Evolutionary conservation across 2,888 invertebrate species (phyloP).

Genomic region (Lepidonotus clava): DNA sequence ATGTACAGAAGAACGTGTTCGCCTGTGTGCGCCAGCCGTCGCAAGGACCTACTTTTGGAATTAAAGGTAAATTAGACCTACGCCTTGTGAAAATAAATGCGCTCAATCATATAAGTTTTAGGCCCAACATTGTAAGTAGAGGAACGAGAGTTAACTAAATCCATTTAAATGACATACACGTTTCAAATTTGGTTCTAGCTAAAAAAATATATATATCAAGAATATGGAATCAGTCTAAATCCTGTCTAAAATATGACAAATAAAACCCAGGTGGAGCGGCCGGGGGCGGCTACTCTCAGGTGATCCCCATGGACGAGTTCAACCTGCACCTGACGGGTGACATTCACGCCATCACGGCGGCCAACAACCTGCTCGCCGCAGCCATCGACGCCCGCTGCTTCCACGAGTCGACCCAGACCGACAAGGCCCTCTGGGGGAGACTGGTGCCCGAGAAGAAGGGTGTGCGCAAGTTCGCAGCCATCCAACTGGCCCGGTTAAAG

Average conservation of each 20-base stretch:
- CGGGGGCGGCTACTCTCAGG: slow-evolving; percentile 97
- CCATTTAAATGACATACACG: too few species aligned
- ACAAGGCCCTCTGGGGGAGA: slow-evolving; percentile 89
- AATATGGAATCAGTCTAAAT: too few species aligned
- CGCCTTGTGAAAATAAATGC: too few species aligned
- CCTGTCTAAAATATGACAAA: too few species aligned
- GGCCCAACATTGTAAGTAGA: too few species aligned
- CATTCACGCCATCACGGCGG: slow-evolving; percentile 97
- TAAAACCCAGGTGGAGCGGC: slow-evolving; percentile 92
- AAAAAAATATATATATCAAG: too few species aligned
- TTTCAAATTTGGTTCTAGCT: too few species aligned
- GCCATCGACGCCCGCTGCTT: slow-evolving; percentile 98
- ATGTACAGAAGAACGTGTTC: slow-evolving; percentile 91
- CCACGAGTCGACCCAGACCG: slow-evolving; percentile 96
- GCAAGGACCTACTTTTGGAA: slow-evolving; percentile 99
- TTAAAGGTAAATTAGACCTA: slow-evolving; percentile 90
- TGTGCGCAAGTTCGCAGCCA: slow-evolving; percentile 89
- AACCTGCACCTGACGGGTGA: slow-evolving; percentile 98
- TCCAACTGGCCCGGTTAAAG: slow-evolving; percentile 87
- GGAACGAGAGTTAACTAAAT: too few species aligned
- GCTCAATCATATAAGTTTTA: too few species aligned
- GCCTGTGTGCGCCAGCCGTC: slow-evolving; percentile 98
- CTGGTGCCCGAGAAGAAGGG: slow-evolving; percentile 93
- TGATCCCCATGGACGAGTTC: slow-evolving; percentile 99
- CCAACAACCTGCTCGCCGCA: slow-evolving; percentile 98